These are phyloP conservation scores for Istiophorus platypterus DNA, from an alignment of 2,113 vertebrate genomes.

Conservation along the genomic window DNA sequence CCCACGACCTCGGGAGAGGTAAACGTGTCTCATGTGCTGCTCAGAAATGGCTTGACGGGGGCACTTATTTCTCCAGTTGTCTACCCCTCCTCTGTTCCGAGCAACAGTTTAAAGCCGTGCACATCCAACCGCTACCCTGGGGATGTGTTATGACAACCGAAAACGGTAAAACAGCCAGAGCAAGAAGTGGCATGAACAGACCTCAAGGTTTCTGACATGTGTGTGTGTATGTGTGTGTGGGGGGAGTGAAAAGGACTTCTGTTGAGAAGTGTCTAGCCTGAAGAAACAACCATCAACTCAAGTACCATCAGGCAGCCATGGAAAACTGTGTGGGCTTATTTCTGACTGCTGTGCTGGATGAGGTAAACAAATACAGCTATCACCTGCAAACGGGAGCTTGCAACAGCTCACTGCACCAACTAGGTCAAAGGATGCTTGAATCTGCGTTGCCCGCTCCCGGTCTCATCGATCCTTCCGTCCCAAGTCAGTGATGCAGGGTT, in stretches of 20 bases:
- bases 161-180: constrained; percentile 78
- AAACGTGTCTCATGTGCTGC: constrained; percentile 36
- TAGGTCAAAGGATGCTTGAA: constrained; percentile 39
- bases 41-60: constrained; percentile 42
- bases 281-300: constrained; percentile 83
- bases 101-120: constrained; percentile 59
- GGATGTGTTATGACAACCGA: constrained; percentile 84
- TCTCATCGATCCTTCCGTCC: constrained; percentile 14
- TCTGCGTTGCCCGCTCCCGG: constrained; percentile 9
- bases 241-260: constrained; percentile 78
- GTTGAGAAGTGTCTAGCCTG: constrained; percentile 78
- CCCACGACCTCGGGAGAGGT: constrained; percentile 70
- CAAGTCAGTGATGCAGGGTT: constrained; percentile 22
- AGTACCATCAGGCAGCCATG: constrained; percentile 70
- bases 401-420: constrained; percentile 47
- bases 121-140: constrained; percentile 68
- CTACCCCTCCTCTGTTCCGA: constrained; percentile 35
- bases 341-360: constrained; percentile 56
- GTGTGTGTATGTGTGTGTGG: too few species aligned
- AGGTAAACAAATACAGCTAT: constrained; percentile 73
- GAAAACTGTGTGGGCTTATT: constrained; percentile 67
- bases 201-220: constrained; percentile 76
- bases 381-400: constrained; percentile 56
- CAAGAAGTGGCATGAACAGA: constrained; percentile 86
- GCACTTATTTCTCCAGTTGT: constrained; percentile 29